phyloP scores from a whole-genome alignment of 2,888 invertebrate genomes.

The Penaeus monodon region DNA sequence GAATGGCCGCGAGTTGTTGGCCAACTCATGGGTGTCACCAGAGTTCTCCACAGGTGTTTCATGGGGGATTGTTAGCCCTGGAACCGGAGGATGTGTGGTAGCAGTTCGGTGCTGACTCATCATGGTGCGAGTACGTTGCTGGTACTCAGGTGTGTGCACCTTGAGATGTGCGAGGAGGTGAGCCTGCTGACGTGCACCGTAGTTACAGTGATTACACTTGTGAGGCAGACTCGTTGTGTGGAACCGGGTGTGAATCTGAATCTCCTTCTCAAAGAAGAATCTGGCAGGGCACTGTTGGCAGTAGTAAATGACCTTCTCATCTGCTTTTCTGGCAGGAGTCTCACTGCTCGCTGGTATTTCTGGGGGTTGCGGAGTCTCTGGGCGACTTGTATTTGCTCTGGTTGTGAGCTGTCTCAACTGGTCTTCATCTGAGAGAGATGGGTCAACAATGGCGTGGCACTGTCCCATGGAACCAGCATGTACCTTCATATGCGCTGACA shows the following conservation, averaged over 20 bases:
- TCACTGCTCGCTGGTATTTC: background rate
- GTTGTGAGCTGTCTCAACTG: conserved; percentile 73
- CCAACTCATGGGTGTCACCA: conserved; percentile 4
- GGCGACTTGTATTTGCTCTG: conserved; percentile 10
- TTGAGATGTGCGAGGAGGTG: conserved; percentile 79
- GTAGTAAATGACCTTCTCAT: conserved; percentile 73
- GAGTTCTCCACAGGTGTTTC: conserved; percentile 15
- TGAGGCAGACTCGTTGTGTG: conserved; percentile 76
- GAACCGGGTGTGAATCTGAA: conserved; percentile 80
- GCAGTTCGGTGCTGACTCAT: conserved; percentile 78
- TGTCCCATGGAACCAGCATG: conserved; percentile 80
- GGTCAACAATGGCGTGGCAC: conserved; percentile 80
- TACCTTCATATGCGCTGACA: conserved; percentile 77
- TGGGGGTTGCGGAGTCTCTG: conserved; percentile 1
- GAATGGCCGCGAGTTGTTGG: conserved; percentile 19
- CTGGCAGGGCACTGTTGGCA: conserved; percentile 88
- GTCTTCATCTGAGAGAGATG: conserved; percentile 77
- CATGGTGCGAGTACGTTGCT: conserved; percentile 69
- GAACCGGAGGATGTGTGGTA: conserved; percentile 77
- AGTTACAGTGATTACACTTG: conserved; percentile 83
- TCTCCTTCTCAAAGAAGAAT: conserved; percentile 82
- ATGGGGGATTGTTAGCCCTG: conserved; percentile 69
- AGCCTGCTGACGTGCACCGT: conserved; percentile 79
- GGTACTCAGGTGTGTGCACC: conserved; percentile 84
- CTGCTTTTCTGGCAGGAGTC: conserved; percentile 13